Conservation (phyloP, 2,888 invertebrate genomes). For the Ophioninae sp. region DNA sequence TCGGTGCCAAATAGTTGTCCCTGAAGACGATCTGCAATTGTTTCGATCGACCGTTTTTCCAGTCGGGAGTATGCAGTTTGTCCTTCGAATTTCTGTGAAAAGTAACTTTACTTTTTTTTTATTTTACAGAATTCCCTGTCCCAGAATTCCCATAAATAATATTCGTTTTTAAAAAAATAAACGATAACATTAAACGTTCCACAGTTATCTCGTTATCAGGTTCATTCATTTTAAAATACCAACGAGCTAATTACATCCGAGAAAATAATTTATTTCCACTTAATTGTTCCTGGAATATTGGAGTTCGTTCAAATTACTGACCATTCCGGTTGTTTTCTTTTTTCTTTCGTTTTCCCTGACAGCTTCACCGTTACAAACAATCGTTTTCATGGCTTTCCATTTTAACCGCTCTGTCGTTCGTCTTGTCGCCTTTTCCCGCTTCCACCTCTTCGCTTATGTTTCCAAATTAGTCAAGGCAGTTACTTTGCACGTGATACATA, state of each 20-base stretch:
- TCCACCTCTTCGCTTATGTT: neutral
- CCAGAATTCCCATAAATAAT: neutral
- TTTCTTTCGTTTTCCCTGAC: constrained; percentile 8
- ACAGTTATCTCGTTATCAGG: neutral
- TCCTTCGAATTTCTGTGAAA: neutral
- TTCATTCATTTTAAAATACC: neutral
- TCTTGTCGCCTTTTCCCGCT: neutral
- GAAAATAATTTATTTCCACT: neutral
- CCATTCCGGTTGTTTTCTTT: neutral
- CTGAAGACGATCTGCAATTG: neutral
- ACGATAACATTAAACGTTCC: neutral
- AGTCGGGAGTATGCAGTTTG: neutral
- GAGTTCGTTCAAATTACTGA: constrained; percentile 4
- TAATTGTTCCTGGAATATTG: constrained; percentile 3
- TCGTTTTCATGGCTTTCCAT: constrained; percentile 23
- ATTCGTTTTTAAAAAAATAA: neutral
- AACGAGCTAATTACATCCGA: neutral
- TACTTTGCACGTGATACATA: constrained; percentile 32
- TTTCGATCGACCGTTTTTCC: neutral
- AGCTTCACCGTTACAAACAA: constrained; percentile 8
- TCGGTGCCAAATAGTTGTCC: neutral
- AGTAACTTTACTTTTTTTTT: no score
- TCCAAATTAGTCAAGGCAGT: constrained; percentile 13
- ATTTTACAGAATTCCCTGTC: neutral
- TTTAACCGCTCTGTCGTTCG: constrained; percentile 18